Conservation (phyloP, 1,140 invertebrate genomes). For the Pachypsylla venusta region DNA sequence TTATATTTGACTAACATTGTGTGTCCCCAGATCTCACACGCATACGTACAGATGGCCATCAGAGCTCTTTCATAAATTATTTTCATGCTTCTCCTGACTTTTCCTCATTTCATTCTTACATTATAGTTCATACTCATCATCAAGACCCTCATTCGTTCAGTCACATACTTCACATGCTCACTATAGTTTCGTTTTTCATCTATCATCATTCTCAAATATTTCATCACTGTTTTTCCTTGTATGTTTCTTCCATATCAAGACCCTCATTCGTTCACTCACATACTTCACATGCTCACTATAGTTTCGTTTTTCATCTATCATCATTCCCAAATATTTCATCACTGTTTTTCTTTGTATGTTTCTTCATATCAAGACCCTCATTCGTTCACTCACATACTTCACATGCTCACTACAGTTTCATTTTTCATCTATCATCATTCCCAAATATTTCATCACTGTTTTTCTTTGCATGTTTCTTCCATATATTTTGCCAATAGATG, state of each 20-base stretch:
- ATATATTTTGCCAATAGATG: background rate
- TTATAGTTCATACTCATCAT: background rate
- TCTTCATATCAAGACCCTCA: background rate
- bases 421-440: background rate
- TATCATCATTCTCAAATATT: constrained; percentile 1
- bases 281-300: too few species aligned
- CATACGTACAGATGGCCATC: background rate
- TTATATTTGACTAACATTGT: background rate
- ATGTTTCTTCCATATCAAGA: background rate
- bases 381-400: background rate
- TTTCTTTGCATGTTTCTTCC: background rate
- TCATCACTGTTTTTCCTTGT: background rate
- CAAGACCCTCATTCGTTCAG: background rate
- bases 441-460: background rate
- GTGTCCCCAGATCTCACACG: constrained; percentile 2
- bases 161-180: constrained; percentile 1
- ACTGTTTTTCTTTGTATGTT: too few species aligned
- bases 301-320: too few species aligned
- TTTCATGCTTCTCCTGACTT: too few species aligned
- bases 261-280: too few species aligned
- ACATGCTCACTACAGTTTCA: background rate
- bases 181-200: background rate
- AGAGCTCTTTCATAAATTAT: background rate
- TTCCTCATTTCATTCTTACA: background rate
- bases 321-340: too few species aligned